Percentiles rank a stretch among this genome's conserved stretches.
Conservation (phyloP, 2,888 invertebrate genomes). For the Dinocampus coccinellae region DNA sequence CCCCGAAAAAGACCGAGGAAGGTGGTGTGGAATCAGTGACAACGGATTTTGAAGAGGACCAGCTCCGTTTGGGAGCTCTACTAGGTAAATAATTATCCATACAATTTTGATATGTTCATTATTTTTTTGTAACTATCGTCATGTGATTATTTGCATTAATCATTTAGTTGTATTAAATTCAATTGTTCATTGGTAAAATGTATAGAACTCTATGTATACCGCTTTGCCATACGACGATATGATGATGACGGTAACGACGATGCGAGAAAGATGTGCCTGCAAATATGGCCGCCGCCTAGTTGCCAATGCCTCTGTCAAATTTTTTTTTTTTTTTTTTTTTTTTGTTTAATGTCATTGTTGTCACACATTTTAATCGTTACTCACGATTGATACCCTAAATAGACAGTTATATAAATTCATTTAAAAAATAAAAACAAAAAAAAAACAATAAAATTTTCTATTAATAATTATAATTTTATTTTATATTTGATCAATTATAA, state of each 20-base stretch:
- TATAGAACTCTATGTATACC: not conserved
- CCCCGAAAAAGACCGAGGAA: not conserved
- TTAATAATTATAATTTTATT: not conserved
- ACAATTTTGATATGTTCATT: not conserved
- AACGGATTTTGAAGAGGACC: conserved; percentile 38
- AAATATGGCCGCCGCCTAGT: conserved; percentile 57
- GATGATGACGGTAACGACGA: not conserved
- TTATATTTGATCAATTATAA: not conserved
- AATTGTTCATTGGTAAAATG: not conserved
- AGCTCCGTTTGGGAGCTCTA: conserved; percentile 57
- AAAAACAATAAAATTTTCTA: not conserved
- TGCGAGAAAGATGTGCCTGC: conserved; percentile 33
- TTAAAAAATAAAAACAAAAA: not conserved
- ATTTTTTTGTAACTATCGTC: not conserved
- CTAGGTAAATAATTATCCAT: conserved; percentile 49
- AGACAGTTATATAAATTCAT: not conserved
- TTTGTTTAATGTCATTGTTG: not conserved
- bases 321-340: conserved; percentile 38
- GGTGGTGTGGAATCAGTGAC: conserved; percentile 1
- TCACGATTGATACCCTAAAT: no score
- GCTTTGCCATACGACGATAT: not conserved
- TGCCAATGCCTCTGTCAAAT: conserved; percentile 52
- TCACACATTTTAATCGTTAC: no score
- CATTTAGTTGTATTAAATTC: not conserved
- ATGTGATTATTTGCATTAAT: not conserved